Base-by-base conservation (phyloP, 1,140 invertebrate genomes). In the Caenorhabditis remanei region DNA sequence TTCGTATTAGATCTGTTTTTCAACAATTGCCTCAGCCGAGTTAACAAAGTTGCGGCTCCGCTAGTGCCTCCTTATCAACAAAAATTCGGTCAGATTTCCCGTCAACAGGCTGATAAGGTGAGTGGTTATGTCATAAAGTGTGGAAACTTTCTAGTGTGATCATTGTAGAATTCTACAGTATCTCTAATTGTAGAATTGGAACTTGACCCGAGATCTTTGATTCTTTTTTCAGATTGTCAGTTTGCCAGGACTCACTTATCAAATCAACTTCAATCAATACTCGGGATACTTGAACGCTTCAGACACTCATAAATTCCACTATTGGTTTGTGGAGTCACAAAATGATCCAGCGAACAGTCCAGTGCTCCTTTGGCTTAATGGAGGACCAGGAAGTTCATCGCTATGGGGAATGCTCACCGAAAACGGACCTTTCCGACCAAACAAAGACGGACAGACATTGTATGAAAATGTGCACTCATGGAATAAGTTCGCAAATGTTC, bases 401-500 rank as follows among this genome's bases (percentile, higher is more conserved):
- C 86, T 94, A 48, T 90, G 93, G 58, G 94, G 94, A 14, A 90
- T 94, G 8, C 90, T 94, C 8, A 93, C 92, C 87, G 94, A 94
- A 90, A 91, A 93, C 89, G 94, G 94, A 21, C 94, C 94, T 24
- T 94, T 93, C 87, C 89, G 87, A 75, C 89, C 93, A 6, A 90
- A 90, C 24, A 46, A 53, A 83, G 88, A 91, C 87, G 93, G 93
- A 8, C 89, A 90, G 65, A 93, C 90, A 19, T 84, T 94, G 2
- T 88, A 88, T n/a, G 87, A 90, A 43, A 94, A 94, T 87, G 75
- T 90, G 16, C 93, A 92, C 89, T 92, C 92, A 83, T 94, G 94
- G 94, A 94, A 94, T 87, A 92, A 89, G 94, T 95, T 95, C 87
- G 95, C 96, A 56, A 97, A 96, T 92, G 96, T 97, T 43, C 61